phyloP scores from a whole-genome alignment of 2,797 vertebrate genomes.

The Tenualosa thibaudeaui region DNA sequence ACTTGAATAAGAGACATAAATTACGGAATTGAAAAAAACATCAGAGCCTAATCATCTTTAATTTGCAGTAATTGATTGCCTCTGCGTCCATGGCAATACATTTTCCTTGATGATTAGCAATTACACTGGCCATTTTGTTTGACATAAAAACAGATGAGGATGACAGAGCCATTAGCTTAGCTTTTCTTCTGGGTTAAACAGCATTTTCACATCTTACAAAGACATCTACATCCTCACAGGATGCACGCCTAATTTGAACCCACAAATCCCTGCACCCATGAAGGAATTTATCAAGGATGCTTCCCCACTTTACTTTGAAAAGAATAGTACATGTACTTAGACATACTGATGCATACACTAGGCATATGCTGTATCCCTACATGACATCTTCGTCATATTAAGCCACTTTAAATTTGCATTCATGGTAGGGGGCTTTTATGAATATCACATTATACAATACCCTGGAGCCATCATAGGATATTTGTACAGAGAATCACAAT shows the following conservation, averaged over 20 bases:
- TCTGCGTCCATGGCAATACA: background rate
- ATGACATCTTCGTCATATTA: background rate
- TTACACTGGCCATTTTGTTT: background rate
- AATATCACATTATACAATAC: conserved; percentile 6
- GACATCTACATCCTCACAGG: background rate
- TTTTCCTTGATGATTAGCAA: conserved; percentile 13
- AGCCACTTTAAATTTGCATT: background rate
- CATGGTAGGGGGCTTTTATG: background rate
- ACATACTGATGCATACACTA: background rate
- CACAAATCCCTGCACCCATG: background rate
- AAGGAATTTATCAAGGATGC: background rate
- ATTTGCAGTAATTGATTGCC: conserved; percentile 19
- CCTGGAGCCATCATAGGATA: background rate
- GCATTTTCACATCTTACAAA: background rate
- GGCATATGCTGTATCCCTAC: background rate
- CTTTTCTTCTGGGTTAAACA: background rate
- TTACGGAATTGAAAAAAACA: background rate
- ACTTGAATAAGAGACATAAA: background rate
- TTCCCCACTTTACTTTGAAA: background rate
- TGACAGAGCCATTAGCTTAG: background rate
- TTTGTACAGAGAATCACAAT: background rate
- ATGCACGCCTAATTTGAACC: background rate
- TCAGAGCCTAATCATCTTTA: conserved; percentile 2
- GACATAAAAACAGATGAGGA: background rate
- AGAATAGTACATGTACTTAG: background rate